Evolutionary conservation across 2,113 vertebrate genomes (phyloP).

Genomic region (Pardalotus punctatus): DNA sequence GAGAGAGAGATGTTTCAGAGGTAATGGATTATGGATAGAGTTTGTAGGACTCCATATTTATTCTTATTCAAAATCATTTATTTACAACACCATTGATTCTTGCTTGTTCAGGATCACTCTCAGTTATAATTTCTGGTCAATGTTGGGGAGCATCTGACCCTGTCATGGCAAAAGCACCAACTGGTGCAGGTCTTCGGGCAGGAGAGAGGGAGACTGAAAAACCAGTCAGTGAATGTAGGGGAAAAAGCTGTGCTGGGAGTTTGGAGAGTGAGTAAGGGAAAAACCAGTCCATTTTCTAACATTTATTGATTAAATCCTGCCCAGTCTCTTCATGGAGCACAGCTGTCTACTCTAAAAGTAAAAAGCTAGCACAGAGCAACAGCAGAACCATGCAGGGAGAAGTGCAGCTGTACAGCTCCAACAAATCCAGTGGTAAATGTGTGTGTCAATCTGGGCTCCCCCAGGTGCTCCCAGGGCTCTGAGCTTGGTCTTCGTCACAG

Average conservation of each 20-base stretch:
- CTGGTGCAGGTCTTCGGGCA: background rate
- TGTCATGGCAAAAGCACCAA: background rate
- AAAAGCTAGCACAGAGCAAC: background rate
- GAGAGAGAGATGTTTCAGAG: background rate
- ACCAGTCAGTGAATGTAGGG: too few species aligned
- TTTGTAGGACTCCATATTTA: background rate
- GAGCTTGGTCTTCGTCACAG: background rate
- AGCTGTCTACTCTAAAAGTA: background rate
- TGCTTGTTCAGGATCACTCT: background rate
- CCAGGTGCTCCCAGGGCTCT: background rate
- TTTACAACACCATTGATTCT: background rate
- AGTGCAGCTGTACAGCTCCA: background rate
- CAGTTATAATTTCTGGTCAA: background rate
- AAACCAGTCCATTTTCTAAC: background rate
- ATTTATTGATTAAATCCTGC: background rate
- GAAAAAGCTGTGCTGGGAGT: background rate
- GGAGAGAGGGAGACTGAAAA: background rate
- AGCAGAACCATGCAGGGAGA: background rate
- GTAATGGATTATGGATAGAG: conserved; percentile 1
- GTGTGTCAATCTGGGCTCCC: background rate
- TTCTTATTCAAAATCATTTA: background rate
- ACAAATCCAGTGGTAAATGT: background rate
- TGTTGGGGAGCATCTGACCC: background rate
- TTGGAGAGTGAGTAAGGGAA: background rate
- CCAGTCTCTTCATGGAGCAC: background rate